These are phyloP conservation scores for Meloidogyne floridensis DNA, from an alignment of 1,140 invertebrate species.

Conservation along the genomic window DNA sequence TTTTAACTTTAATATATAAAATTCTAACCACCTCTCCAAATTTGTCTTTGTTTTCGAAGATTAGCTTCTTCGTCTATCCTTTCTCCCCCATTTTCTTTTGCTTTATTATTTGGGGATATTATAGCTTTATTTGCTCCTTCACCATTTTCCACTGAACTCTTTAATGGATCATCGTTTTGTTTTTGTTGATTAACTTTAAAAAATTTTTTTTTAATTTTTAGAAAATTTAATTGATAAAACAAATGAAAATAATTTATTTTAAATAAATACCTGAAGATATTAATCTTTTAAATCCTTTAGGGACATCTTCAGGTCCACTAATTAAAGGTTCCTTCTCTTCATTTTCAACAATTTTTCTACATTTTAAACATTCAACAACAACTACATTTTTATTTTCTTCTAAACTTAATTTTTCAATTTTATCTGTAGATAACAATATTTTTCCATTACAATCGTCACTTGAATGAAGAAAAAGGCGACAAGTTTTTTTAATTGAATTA, in stretches of 20 bases:
- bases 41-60: slow-evolving; percentile 1
- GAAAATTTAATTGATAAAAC: not conserved
- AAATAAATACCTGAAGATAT: not conserved
- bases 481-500: slow-evolving; percentile 6
- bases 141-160: not conserved
- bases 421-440: slow-evolving; percentile 1
- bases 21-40: slow-evolving; percentile 21
- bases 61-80: not conserved
- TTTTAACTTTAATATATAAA: not conserved
- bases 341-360: slow-evolving; percentile 6
- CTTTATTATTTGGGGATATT: not conserved
- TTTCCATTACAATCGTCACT: slow-evolving; percentile 10
- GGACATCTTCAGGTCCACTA: not conserved
- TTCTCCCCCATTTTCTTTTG: not conserved
- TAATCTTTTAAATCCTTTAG: slow-evolving; percentile 9
- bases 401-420: not conserved
- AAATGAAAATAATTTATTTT: not conserved
- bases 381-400: not conserved
- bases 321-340: not conserved
- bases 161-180: not conserved
- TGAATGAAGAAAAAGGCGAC: slow-evolving; percentile 22
- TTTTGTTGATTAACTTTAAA: not conserved
- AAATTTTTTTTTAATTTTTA: no score
- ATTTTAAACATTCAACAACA: slow-evolving; percentile 7
- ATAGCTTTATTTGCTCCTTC: not conserved